Evolutionary conservation across 2,113 vertebrate species (phyloP), one percentile per base, ranked within the genome.

Genomic region (Pseudorasbora parva): DNA sequence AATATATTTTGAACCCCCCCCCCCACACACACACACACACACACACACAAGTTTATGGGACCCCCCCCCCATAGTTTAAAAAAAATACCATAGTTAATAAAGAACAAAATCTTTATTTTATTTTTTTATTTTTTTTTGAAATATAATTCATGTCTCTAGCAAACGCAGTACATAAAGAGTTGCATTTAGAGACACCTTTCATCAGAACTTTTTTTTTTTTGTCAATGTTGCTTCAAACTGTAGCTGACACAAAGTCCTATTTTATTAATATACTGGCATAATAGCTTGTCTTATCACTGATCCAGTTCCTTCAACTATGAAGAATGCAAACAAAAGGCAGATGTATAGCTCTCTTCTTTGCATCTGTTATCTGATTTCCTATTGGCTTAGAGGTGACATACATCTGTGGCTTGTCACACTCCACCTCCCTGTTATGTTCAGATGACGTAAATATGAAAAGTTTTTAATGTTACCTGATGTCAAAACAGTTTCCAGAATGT

Each of bases 401-500:
- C 68, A 71, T 45, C 68, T 71, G 68, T 14, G 21, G 41, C 68
- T 71, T 45, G 21, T 45, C 41, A 71, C 41, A 45, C 11, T 23
- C 68, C 68, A 45, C 68, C 41, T 71, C 68, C n/a, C n/a, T n/a
- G n/a, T n/a, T n/a, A n/a, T 30, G 68, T 45, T 71, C 41, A 71
- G 41, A 45, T 45, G 68, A 71, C 2, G 21, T 45, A 71, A 45
- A n/a, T 71, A 71, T 45, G 45, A 12, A 43, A 37, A 0, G 68
- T 71, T 71, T 71, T 71, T 45, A 25, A 71, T 45, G 68, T 23
- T 23, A 71, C 21, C 68, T 71, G 68, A 45, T 71, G 68, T 45
- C 68, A 71, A 14, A 71, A 71, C 11, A 15, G 21, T 5, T 71
- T 45, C 11, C 11, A 71, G 68, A 45, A 14, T 71, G n/a, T 5